phyloP scores from a whole-genome alignment of 2,888 invertebrate species.

The Galeopsomyia nigrocyanea region DNA sequence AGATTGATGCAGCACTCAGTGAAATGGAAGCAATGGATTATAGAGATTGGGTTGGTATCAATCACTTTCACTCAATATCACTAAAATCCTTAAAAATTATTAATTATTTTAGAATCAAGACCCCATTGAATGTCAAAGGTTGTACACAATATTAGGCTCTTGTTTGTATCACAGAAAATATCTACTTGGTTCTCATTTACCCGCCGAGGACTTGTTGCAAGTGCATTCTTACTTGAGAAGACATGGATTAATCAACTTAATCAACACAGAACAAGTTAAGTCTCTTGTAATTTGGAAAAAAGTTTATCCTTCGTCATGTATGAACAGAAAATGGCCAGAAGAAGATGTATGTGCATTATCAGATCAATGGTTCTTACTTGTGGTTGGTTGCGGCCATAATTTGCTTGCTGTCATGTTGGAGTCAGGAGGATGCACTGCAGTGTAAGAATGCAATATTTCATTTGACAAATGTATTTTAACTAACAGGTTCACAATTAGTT shows the following conservation, averaged over 20 bases:
- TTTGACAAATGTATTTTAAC: constrained; percentile 6
- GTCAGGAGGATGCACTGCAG: constrained; percentile 82
- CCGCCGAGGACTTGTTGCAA: constrained; percentile 80
- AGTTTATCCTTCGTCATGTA: constrained; percentile 75
- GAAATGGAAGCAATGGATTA: constrained; percentile 94
- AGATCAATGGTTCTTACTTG: constrained; percentile 80
- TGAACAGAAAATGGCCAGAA: constrained; percentile 53
- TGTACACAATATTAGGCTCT: constrained; percentile 78
- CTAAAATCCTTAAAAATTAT: too few relatives aligned
- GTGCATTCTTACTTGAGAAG: constrained; percentile 82
- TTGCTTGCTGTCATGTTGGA: constrained; percentile 81
- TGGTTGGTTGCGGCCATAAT: constrained; percentile 80
- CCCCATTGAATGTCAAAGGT: constrained; percentile 80
- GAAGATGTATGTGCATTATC: constrained; percentile 66
- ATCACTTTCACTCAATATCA: constrained; percentile 8
- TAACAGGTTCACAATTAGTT: constrained; percentile 66
- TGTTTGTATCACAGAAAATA: constrained; percentile 77
- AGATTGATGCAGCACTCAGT: constrained; percentile 88
- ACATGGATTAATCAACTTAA: constrained; percentile 81
- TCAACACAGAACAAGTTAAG: constrained; percentile 76
- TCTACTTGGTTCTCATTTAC: constrained; percentile 83
- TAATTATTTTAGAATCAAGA: constrained; percentile 77
- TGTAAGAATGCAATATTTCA: constrained; percentile 58
- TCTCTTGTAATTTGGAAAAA: constrained; percentile 84
- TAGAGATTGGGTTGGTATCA: constrained; percentile 80